Conservation (phyloP, 2,113 vertebrate genomes). For the Cervus canadensis region DNA sequence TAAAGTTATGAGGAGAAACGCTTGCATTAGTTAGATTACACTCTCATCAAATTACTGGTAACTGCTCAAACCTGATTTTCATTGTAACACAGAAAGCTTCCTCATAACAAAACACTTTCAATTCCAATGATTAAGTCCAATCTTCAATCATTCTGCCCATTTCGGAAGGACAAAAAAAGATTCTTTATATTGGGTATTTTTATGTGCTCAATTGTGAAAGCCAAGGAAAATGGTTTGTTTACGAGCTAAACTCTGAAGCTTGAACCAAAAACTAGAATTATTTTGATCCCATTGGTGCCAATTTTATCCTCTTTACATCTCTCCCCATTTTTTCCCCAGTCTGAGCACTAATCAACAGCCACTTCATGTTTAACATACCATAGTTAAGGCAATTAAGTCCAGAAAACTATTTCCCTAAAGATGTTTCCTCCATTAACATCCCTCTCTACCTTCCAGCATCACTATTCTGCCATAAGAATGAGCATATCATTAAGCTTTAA, state of each 20-base stretch:
- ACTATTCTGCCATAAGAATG: constrained; percentile 35
- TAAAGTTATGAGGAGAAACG: constrained; percentile 43
- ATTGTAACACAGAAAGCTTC: constrained; percentile 34
- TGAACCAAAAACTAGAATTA: constrained; percentile 45
- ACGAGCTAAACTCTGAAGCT: neutral
- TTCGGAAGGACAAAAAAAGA: neutral
- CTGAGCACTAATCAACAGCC: constrained; percentile 69
- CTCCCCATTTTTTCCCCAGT: constrained; percentile 45
- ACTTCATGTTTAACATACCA: constrained; percentile 75
- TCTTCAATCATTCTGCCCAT: constrained; percentile 5
- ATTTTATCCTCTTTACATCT: constrained; percentile 58
- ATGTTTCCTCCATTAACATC: constrained; percentile 59
- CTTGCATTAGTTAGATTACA: constrained; percentile 26
- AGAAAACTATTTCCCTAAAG: constrained; percentile 73
- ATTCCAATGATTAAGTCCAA: constrained; percentile 37
- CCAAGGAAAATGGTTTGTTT: constrained; percentile 48
- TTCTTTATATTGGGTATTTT: neutral
- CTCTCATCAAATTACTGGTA: constrained; percentile 25
- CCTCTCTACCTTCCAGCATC: constrained; percentile 42
- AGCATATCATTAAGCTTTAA: constrained; percentile 50
- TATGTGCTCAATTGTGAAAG: neutral
- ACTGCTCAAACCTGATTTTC: constrained; percentile 50
- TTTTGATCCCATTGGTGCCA: constrained; percentile 44
- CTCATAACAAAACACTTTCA: constrained; percentile 34
- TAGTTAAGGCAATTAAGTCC: constrained; percentile 73